Conservation (phyloP, 2,888 invertebrate species). For the Drosophila seclusa region DNA sequence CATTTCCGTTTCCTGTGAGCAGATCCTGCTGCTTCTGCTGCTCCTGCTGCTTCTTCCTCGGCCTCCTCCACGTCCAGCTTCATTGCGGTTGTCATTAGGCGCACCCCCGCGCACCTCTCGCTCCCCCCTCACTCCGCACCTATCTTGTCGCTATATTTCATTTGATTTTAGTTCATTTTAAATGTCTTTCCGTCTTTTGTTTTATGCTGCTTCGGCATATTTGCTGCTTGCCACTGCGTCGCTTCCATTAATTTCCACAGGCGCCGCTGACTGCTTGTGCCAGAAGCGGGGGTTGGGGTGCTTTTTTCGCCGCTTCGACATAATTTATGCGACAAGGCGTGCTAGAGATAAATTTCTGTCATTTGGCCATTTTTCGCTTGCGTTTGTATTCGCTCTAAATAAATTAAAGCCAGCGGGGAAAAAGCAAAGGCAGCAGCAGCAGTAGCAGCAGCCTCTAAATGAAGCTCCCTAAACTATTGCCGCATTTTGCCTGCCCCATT, state of each 20-base stretch:
- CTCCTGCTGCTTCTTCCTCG: too few relatives aligned
- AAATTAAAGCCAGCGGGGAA: constrained; percentile 66
- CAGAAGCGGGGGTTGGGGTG: background rate
- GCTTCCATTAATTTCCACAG: constrained; percentile 71
- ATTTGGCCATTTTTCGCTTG: constrained; percentile 78
- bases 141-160: constrained; percentile 56
- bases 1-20: constrained; percentile 69
- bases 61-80: constrained; percentile 28
- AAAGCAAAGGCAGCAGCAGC: background rate
- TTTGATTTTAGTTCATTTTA: constrained; percentile 81
- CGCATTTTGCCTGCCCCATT: background rate
- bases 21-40: background rate
- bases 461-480: constrained; percentile 43
- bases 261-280: constrained; percentile 32
- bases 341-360: constrained; percentile 76
- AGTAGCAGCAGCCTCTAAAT: constrained; percentile 11
- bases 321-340: constrained; percentile 80
- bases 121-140: background rate
- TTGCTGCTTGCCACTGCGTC: constrained; percentile 58
- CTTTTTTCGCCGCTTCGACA: constrained; percentile 49
- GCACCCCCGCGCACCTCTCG: constrained; percentile 14
- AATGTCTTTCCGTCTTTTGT: constrained; percentile 76
- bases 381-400: constrained; percentile 77
- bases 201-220: constrained; percentile 68
- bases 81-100: constrained; percentile 73